Evolutionary conservation across 2,797 vertebrate genomes (phyloP), one percentile per base, ranked within the genome.

Genomic region (Chelon auratus): DNA sequence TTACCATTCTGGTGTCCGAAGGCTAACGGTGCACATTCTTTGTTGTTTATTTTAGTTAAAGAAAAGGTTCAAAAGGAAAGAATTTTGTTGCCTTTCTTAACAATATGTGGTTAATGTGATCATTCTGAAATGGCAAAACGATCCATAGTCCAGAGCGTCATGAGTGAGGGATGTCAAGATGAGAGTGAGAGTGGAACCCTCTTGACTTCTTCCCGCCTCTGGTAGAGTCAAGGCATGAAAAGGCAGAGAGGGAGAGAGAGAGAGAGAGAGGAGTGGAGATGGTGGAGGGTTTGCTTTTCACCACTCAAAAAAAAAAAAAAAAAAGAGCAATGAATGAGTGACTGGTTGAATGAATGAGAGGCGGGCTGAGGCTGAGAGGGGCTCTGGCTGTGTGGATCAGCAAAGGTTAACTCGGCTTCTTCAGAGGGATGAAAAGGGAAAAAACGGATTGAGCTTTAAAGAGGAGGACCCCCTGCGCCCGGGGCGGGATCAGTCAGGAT

Each of bases 381-480:
- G 88, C 86, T 85, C 89, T 62, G 87, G 90, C 85, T 91, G 89
- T 65, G 84, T 78, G 81, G 90, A 93, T 90, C 91, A 92, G 87
- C 88, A 93, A 92, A 94, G 91, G 93, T 94, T 94, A 94, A 94
- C 92, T 93, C 84, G 71, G 87, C 91, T 90, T 89, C 94, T 94
- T 93, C 88, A 93, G 74, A 86, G 61, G 78, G 77, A 94, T 94
- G 87, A 93, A 95, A 94, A 91, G 91, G 87, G 87, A 62, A 80
- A 91, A 89, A 91, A 91, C 87, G 89, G 90, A 93, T 94, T 91
- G 91, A 91, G 92, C 93, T 95, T 95, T 94, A 94, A 94, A 94
- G 91, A 92, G 93, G 93, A 92, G 93, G 93, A 92, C 89, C 90
- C 85, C 89, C 90, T 91, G 75, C 68, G 87, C 84, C 81, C 30